Base-by-base conservation (phyloP, 2,113 vertebrate species). In the Poeciliopsis retropinna region DNA sequence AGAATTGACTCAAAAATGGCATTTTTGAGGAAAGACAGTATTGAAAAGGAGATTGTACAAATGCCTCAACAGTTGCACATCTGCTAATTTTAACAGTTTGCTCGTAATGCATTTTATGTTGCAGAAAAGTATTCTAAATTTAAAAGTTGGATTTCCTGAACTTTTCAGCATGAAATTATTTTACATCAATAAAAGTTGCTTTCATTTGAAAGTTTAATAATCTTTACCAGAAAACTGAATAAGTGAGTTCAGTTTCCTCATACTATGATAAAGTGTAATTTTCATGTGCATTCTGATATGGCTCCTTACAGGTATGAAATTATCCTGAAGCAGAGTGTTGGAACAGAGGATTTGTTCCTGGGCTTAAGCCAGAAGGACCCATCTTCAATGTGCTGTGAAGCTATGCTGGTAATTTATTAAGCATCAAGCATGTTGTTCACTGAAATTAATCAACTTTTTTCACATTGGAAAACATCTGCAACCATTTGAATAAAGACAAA, bases 331-430 rank as follows among this genome's bases (percentile, higher is more conserved):
- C 97, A 99, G 82, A 90, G 83, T 17, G 96, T 99, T 84, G 94
- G 96, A 61, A 95, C 96, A 27, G 96, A 98, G 72, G 97, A 99
- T 65, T 5, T 99, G 32, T 98, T 97, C 91, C 90, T 99, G 78
- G 96, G 97, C 30, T 85, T 98, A 90, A 96, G 86, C 28, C 78
- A 94, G 79, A 99, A 98, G 79, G 94, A 99, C 31, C 88, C 94
- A 3, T 98, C 98, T 30, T 97, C 96, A 54, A 96, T 97, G 84
- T 96, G 97, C 86, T 99, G 97, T 91, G 95, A 98, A 51, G 95
- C 95, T 61, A 90, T 98, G 87, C 90, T 97, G 96, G 98, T 99
- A 94, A 85, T 0, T 30, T 41, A 51, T 17, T 4, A 25, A 66
- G 30, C 22, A 31, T 67, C 30, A 47, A 47, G 17, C 44, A 19